These are phyloP conservation scores for Noctuana brunneofusca DNA, from an alignment of 2,888 invertebrate species.

Conservation along the genomic window DNA sequence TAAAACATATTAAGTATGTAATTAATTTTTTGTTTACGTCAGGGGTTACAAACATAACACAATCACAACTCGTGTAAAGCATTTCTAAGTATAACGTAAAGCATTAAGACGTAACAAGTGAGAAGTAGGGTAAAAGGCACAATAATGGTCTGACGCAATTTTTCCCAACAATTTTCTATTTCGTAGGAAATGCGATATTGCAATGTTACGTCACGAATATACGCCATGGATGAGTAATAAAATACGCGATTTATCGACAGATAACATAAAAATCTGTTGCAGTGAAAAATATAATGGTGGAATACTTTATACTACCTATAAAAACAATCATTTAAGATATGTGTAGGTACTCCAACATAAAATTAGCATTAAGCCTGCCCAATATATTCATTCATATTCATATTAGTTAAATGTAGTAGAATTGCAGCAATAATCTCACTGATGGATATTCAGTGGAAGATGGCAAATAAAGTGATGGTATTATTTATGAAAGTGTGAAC, in stretches of 20 bases:
- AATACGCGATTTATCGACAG: background rate
- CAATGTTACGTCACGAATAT: constrained; percentile 1
- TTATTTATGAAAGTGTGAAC: constrained; percentile 14
- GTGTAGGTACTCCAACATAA: too few species aligned
- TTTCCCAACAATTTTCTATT: constrained; percentile 26
- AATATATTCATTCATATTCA: too few species aligned
- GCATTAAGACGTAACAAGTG: constrained; percentile 17
- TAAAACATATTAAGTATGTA: too few species aligned
- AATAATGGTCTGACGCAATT: constrained; percentile 30
- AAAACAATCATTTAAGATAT: background rate
- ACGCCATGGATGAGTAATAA: background rate
- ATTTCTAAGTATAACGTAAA: constrained; percentile 12
- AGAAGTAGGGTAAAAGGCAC: constrained; percentile 35
- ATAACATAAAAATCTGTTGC: background rate
- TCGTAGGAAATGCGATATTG: constrained; percentile 13
- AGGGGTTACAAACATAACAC: background rate
- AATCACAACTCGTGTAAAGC: background rate
- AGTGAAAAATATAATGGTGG: background rate
- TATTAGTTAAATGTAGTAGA: too few species aligned
- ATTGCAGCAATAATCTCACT: background rate
- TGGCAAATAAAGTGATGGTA: background rate
- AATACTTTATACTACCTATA: too few species aligned
- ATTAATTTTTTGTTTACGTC: too few species aligned
- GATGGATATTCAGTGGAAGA: background rate
- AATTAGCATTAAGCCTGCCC: too few species aligned